phyloP scores from a whole-genome alignment of 2,797 vertebrate species.

The Sebastes trivittatus region DNA sequence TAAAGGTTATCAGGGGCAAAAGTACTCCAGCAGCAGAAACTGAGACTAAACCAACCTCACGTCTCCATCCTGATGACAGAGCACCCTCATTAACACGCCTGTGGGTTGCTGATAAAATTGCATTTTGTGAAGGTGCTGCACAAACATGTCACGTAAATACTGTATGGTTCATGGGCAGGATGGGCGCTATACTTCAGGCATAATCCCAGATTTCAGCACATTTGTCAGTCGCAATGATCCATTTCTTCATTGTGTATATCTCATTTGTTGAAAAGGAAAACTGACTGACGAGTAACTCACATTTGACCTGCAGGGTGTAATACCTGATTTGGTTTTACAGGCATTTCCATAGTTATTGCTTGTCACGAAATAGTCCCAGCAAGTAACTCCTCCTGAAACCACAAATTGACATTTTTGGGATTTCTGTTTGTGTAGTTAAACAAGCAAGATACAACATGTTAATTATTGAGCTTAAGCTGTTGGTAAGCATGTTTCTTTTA shows the following conservation, averaged over 20 bases:
- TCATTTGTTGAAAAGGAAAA: background rate
- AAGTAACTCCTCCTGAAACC: slow-evolving; percentile 21
- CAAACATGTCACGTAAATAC: slow-evolving; percentile 47
- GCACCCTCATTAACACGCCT: slow-evolving; percentile 49
- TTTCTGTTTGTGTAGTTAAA: slow-evolving; percentile 37
- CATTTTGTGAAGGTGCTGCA: slow-evolving; percentile 50
- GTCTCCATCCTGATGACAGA: slow-evolving; percentile 46
- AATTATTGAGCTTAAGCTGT: slow-evolving; percentile 12
- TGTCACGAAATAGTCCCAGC: background rate
- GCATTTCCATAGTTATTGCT: slow-evolving; percentile 1
- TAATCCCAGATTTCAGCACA: slow-evolving; percentile 11
- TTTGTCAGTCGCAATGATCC: background rate
- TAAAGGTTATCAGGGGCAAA: slow-evolving; percentile 31
- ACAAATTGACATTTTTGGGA: slow-evolving; percentile 29
- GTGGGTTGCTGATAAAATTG: slow-evolving; percentile 56
- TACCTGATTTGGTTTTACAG: background rate
- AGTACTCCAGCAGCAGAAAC: slow-evolving; percentile 31
- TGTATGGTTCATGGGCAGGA: slow-evolving; percentile 20
- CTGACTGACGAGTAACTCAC: background rate
- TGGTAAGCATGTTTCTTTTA: background rate
- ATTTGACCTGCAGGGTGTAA: background rate
- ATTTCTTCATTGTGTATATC: background rate
- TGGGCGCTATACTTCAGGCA: background rate
- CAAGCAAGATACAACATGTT: slow-evolving; percentile 26
- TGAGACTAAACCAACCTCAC: slow-evolving; percentile 21